Evolutionary conservation across 2,888 invertebrate species (phyloP).

Genomic region (Hydrotaea cyrtoneurina): DNA sequence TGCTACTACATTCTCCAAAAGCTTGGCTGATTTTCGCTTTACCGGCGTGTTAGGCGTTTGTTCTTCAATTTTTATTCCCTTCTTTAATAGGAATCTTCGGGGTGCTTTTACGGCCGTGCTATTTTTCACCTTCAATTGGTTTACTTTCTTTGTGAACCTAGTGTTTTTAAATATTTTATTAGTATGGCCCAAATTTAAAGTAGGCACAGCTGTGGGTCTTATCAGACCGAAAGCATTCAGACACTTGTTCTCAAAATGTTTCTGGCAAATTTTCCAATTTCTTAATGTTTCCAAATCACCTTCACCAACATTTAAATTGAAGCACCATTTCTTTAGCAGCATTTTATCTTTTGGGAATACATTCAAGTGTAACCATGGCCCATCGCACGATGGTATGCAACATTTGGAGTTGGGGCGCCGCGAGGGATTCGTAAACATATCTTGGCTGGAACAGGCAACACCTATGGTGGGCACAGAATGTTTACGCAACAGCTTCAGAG

Average conservation of each 20-base stretch:
- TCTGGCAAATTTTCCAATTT: conserved; percentile 70
- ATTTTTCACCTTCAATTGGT: background rate
- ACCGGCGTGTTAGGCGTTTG: background rate
- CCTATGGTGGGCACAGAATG: conserved; percentile 56
- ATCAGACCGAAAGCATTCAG: conserved; percentile 58
- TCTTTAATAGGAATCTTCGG: background rate
- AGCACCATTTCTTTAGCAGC: conserved; percentile 72
- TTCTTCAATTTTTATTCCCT: background rate
- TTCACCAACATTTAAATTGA: conserved; percentile 71
- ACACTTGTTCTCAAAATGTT: conserved; percentile 72
- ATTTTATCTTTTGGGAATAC: conserved; percentile 56
- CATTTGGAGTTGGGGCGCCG: conserved; percentile 44
- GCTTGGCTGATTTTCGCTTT: background rate
- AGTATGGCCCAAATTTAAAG: conserved; percentile 73
- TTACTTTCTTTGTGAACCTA: conserved; percentile 24
- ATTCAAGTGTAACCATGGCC: conserved; percentile 22
- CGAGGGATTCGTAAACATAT: conserved; percentile 49
- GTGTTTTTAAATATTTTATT: conserved; percentile 72
- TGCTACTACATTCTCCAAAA: background rate
- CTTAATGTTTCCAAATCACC: conserved; percentile 33
- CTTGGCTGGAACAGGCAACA: background rate
- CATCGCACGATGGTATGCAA: conserved; percentile 51
- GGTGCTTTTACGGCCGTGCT: background rate
- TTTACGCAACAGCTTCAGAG: conserved; percentile 29
- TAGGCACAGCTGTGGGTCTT: conserved; percentile 74